Conservation (phyloP, 37 sponge, comb jelly and placozoan genomes). For the Oopsacas minuta region DNA sequence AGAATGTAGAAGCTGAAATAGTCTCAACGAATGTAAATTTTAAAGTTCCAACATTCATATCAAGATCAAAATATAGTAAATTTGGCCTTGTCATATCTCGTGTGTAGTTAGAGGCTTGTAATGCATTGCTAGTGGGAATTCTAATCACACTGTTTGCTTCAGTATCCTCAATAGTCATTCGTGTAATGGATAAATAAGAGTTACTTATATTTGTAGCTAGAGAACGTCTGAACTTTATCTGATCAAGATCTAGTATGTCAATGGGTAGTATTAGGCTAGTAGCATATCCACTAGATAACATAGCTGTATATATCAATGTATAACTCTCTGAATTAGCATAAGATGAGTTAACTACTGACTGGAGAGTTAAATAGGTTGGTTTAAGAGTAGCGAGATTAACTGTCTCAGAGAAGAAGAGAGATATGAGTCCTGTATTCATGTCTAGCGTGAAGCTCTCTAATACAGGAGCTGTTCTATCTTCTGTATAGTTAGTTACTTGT, state of each 20-base stretch:
- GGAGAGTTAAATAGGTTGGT: slow-evolving; percentile 46
- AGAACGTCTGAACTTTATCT: slow-evolving; percentile 40
- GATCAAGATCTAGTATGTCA: slow-evolving; percentile 44
- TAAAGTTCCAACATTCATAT: slow-evolving; percentile 49
- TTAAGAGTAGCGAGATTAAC: slow-evolving; percentile 55
- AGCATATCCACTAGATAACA: slow-evolving; percentile 48
- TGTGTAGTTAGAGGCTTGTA: slow-evolving; percentile 23
- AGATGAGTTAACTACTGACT: slow-evolving; percentile 25
- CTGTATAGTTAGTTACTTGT: slow-evolving; percentile 39
- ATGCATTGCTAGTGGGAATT: slow-evolving; percentile 30
- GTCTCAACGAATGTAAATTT: slow-evolving; percentile 66
- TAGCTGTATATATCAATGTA: slow-evolving; percentile 26
- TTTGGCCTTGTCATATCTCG: slow-evolving; percentile 39
- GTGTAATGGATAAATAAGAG: slow-evolving; percentile 45
- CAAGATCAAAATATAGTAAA: slow-evolving; percentile 41
- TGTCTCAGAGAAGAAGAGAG: slow-evolving; percentile 67
- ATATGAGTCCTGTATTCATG: slow-evolving; percentile 41
- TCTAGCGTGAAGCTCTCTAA: slow-evolving; percentile 49
- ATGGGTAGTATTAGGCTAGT: slow-evolving; percentile 34
- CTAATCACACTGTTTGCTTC: slow-evolving; percentile 44
- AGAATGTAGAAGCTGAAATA: slow-evolving; percentile 43
- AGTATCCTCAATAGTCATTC: slow-evolving; percentile 53
- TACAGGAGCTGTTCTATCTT: slow-evolving; percentile 57
- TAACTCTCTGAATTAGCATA: slow-evolving; percentile 22
- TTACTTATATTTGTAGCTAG: slow-evolving; percentile 44